Evolutionary conservation across 2,113 vertebrate genomes (phyloP).

Genomic region (Paralichthys olivaceus): DNA sequence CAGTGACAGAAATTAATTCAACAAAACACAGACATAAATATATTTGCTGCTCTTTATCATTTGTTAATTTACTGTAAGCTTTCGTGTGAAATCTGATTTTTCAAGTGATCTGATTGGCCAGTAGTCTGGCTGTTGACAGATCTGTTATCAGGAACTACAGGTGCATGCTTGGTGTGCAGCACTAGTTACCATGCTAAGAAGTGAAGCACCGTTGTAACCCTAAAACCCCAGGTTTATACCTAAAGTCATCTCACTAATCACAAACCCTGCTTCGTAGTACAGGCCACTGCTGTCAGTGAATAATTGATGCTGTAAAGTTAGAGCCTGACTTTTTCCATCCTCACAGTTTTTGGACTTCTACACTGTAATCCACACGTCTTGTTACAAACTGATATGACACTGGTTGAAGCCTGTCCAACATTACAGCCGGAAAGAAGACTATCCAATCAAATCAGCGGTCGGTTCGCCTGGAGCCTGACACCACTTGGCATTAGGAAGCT

Average conservation of each 20-base stretch:
- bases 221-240: not conserved
- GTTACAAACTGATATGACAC: slow-evolving; percentile 30
- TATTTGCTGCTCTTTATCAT: no score
- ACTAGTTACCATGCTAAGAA: not conserved
- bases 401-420: not conserved
- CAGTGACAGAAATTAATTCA: no score
- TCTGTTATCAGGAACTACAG: not conserved
- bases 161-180: not conserved
- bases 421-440: not conserved
- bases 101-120: not conserved
- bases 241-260: not conserved
- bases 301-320: slow-evolving; percentile 70
- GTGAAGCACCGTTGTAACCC: not conserved
- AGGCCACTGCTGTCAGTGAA: slow-evolving; percentile 42
- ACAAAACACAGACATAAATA: no score
- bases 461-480: slow-evolving; percentile 28
- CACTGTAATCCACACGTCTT: slow-evolving; percentile 60
- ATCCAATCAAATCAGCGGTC: not conserved
- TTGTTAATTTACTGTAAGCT: no score
- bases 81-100: not conserved
- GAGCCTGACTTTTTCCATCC: slow-evolving; percentile 32
- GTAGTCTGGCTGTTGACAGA: not conserved
- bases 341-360: slow-evolving; percentile 42
- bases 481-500: slow-evolving; percentile 31
- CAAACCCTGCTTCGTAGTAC: not conserved